Conservation (phyloP, 2,888 invertebrate genomes). For the Hirtodrosophila histrioides region DNA sequence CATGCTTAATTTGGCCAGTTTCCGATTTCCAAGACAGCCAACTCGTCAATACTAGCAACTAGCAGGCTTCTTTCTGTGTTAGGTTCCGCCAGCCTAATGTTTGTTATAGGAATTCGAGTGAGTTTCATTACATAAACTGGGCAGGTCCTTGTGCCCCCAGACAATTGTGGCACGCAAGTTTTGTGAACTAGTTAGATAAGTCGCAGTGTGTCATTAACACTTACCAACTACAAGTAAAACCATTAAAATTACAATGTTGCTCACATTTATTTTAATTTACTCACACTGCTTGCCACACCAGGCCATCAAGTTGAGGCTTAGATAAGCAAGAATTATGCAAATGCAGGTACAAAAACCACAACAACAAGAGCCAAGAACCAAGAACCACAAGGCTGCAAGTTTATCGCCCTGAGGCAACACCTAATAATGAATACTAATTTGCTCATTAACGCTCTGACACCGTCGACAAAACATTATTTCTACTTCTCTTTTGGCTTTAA, state of each 20-base stretch:
- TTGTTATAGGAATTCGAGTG: no score
- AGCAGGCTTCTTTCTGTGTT: slow-evolving; percentile 1
- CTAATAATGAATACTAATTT: slow-evolving; percentile 80
- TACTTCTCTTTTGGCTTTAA: slow-evolving; percentile 49
- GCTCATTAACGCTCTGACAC: slow-evolving; percentile 70
- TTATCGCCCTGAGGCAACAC: slow-evolving; percentile 53
- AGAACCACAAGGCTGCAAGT: slow-evolving; percentile 3
- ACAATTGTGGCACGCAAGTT: slow-evolving; percentile 44
- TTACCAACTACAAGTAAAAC: slow-evolving; percentile 34
- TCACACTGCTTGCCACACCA: slow-evolving; percentile 60
- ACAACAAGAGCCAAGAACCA: slow-evolving; percentile 4
- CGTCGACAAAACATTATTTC: slow-evolving; percentile 53
- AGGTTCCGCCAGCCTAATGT: neutral
- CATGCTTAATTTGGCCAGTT: slow-evolving; percentile 58
- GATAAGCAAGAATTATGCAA: slow-evolving; percentile 69
- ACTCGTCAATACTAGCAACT: slow-evolving; percentile 1
- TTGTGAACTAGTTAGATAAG: slow-evolving; percentile 8
- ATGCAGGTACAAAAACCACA: slow-evolving; percentile 31
- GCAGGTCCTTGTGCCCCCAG: slow-evolving; percentile 4
- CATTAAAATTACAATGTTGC: slow-evolving; percentile 54
- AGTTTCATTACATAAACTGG: no score
- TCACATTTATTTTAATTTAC: slow-evolving; percentile 73
- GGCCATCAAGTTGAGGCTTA: slow-evolving; percentile 7
- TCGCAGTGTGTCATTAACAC: slow-evolving; percentile 41
- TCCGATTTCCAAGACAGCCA: slow-evolving; percentile 33